phyloP scores from a whole-genome alignment of 2,113 vertebrate species.

The Prolemur simus region DNA sequence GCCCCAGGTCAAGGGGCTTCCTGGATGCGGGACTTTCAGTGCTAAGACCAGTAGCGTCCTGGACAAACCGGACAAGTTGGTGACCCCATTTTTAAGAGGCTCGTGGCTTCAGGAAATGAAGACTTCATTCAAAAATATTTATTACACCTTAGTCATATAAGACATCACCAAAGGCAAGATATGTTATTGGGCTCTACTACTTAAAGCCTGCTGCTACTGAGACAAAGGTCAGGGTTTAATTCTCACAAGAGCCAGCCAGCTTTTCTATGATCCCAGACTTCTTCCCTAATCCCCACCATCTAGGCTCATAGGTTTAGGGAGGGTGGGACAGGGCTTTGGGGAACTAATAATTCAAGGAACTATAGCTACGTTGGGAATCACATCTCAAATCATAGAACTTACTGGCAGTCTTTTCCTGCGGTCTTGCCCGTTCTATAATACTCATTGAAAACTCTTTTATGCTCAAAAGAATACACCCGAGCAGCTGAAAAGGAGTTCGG shows the following conservation, averaged over 20 bases:
- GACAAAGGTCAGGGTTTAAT: not conserved
- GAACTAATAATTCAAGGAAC: not conserved
- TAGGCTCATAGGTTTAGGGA: not conserved
- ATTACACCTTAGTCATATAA: not conserved
- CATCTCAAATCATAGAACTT: not conserved
- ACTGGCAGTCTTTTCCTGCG: not conserved
- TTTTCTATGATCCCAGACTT: not conserved
- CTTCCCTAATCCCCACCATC: not conserved
- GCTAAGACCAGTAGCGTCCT: not conserved
- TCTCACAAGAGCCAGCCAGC: not conserved
- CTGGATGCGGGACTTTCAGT: not conserved
- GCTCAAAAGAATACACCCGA: constrained; percentile 30
- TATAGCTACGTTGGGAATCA: not conserved
- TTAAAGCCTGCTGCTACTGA: not conserved
- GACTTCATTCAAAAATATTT: not conserved
- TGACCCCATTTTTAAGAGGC: not conserved
- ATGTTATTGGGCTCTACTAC: not conserved
- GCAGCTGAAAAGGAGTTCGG: not conserved
- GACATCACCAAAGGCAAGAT: not conserved
- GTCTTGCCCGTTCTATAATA: not conserved
- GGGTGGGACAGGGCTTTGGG: not conserved
- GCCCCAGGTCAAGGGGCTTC: not conserved
- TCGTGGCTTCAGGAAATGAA: not conserved
- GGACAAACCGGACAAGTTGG: not conserved
- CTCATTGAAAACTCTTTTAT: constrained; percentile 45